phyloP scores from a whole-genome alignment of 2,797 vertebrate species.

The Phalloptychus januarius region DNA sequence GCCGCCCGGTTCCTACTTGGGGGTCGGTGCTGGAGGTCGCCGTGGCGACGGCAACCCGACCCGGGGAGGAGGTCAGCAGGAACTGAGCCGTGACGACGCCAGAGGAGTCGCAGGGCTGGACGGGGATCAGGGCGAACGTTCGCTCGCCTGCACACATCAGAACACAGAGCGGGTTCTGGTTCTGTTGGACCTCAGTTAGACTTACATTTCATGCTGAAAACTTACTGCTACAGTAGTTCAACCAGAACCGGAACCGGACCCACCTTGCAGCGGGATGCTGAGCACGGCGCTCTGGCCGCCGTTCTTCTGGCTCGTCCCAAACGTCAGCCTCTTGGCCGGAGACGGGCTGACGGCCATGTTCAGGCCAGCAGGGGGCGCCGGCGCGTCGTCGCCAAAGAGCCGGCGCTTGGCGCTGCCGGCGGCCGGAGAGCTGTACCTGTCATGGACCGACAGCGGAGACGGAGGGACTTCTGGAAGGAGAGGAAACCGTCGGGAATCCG shows the following conservation, averaged over 20 bases:
- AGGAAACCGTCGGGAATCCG: too few species aligned
- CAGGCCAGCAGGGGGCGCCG: background rate
- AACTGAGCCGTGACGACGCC: constrained; percentile 82
- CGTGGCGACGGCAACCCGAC: constrained; percentile 52
- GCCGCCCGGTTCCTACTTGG: constrained; percentile 71
- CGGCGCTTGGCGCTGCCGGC: constrained; percentile 95
- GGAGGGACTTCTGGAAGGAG: constrained; percentile 82
- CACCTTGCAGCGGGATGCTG: constrained; percentile 86
- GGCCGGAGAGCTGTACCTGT: constrained; percentile 93
- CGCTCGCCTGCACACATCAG: constrained; percentile 81
- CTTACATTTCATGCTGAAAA: too few species aligned
- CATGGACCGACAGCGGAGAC: constrained; percentile 92
- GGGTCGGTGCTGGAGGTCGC: constrained; percentile 46
- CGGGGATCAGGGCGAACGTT: constrained; percentile 86
- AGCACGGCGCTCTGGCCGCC: constrained; percentile 80
- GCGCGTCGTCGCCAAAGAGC: constrained; percentile 90
- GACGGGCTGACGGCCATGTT: constrained; percentile 56
- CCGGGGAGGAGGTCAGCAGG: constrained; percentile 83
- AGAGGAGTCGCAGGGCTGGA: constrained; percentile 75
- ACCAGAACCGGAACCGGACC: too few species aligned
- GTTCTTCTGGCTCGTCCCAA: constrained; percentile 78
- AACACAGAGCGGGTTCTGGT: too few species aligned
- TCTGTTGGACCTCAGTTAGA: too few species aligned
- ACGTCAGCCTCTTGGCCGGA: constrained; percentile 78
- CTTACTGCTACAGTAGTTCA: too few species aligned